Evolutionary conservation across 2,888 invertebrate genomes (phyloP).

Genomic region (Tinea semifulvella): DNA sequence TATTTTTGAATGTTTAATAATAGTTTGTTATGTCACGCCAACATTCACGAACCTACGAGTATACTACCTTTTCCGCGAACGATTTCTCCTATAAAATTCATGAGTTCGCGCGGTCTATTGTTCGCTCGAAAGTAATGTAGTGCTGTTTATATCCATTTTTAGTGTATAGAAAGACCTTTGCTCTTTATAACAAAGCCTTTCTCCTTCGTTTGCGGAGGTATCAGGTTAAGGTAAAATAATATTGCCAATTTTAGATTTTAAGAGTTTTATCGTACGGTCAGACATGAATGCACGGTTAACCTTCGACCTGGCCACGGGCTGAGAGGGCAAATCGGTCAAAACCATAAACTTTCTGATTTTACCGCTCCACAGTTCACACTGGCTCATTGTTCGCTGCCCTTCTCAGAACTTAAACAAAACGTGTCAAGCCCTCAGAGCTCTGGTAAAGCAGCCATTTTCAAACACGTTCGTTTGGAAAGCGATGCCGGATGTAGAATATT

Average conservation of each 20-base stretch:
- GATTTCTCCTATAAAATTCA: conserved; percentile 40
- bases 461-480: conserved; percentile 41
- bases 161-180: conserved; percentile 41
- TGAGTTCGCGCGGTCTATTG: conserved; percentile 25
- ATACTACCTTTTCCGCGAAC: conserved; percentile 36
- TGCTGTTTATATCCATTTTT: conserved; percentile 46
- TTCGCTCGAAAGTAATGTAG: conserved; percentile 33
- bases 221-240: conserved; percentile 7
- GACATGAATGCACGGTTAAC: conserved; percentile 30
- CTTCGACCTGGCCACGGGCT: conserved; percentile 53
- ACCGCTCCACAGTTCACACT: conserved; percentile 36
- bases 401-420: conserved; percentile 12
- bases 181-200: conserved; percentile 27
- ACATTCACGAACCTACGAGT: conserved; percentile 9
- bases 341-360: conserved; percentile 42
- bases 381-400: conserved; percentile 13
- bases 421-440: conserved; percentile 7
- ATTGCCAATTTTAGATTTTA: conserved; percentile 13
- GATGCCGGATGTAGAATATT: conserved; percentile 41
- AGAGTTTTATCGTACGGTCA: conserved; percentile 5
- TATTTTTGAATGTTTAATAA: background rate
- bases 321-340: conserved; percentile 28
- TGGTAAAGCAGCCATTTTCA: conserved; percentile 37
- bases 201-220: conserved; percentile 15
- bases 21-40: conserved; percentile 13